These are phyloP conservation scores for Dysdera silvatica DNA, from an alignment of 1,140 invertebrate species.

Conservation along the genomic window DNA sequence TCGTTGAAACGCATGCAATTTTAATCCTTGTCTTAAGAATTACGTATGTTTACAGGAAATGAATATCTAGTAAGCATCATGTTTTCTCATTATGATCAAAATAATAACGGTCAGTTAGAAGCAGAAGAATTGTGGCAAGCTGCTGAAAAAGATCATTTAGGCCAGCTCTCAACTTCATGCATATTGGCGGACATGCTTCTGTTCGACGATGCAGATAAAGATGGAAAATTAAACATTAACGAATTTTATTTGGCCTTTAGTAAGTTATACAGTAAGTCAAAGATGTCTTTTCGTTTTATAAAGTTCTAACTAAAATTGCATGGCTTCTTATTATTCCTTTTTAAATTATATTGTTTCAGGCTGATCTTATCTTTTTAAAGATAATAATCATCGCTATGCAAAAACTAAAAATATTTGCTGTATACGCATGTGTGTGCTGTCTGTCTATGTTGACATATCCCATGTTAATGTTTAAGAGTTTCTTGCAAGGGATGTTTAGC, in stretches of 20 bases:
- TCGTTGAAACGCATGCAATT: too few relatives aligned
- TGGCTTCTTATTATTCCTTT: neutral
- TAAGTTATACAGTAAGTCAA: slow-evolving; percentile 61
- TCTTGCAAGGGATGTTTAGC: too few relatives aligned
- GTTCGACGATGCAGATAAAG: slow-evolving; percentile 60
- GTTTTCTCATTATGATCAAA: slow-evolving; percentile 68
- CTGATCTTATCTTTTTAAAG: too few relatives aligned
- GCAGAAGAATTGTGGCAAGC: slow-evolving; percentile 58
- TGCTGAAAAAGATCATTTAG: slow-evolving; percentile 55
- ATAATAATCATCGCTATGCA: too few relatives aligned
- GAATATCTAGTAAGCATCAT: slow-evolving; percentile 66
- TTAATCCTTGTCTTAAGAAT: neutral
- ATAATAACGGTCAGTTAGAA: slow-evolving; percentile 61
- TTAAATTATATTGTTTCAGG: too few relatives aligned
- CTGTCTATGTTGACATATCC: too few relatives aligned
- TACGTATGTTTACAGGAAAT: slow-evolving; percentile 47
- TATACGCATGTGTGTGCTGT: too few relatives aligned
- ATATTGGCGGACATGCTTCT: slow-evolving; percentile 58
- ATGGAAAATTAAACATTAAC: slow-evolving; percentile 58
- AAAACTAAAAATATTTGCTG: too few relatives aligned
- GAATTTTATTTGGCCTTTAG: slow-evolving; percentile 71
- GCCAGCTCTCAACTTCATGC: slow-evolving; percentile 58
- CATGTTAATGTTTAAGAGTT: too few relatives aligned
- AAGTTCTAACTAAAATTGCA: too few relatives aligned
- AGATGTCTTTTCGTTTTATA: slow-evolving; percentile 6